Percentiles rank a stretch among this genome's conserved stretches.
Conservation (phyloP, 2,888 invertebrate species). For the Machimus atricapillus region DNA sequence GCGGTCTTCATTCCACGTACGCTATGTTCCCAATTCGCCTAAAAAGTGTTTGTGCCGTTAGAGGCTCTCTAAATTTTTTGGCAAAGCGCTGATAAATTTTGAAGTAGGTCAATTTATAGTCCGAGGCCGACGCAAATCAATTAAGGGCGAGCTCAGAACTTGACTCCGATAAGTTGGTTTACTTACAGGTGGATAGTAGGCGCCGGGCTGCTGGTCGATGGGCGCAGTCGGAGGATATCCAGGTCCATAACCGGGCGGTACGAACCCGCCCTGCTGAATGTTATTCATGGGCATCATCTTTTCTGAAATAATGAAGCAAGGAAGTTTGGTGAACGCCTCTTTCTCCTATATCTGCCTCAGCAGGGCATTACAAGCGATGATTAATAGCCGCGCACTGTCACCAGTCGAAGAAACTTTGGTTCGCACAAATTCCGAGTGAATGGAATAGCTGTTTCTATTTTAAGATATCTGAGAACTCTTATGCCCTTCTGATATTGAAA, state of each 20-base stretch:
- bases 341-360: neutral
- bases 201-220: slow-evolving; percentile 48
- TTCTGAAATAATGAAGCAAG: neutral
- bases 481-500: neutral
- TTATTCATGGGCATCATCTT: slow-evolving; percentile 55
- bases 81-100: neutral
- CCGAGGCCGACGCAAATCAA: neutral
- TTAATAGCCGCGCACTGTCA: neutral
- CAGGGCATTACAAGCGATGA: neutral
- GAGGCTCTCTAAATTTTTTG: neutral
- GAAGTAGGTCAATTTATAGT: neutral
- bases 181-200: slow-evolving; percentile 16
- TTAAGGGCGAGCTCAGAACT: neutral
- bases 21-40: neutral
- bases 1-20: neutral
- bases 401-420: neutral
- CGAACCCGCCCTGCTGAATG: slow-evolving; percentile 57
- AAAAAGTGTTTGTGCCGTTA: neutral
- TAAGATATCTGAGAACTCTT: neutral
- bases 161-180: neutral
- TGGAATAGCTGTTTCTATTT: neutral
- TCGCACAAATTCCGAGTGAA: neutral
- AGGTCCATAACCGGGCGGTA: slow-evolving; percentile 54
- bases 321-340: neutral
- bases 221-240: slow-evolving; percentile 53